Conservation (phyloP, 2,888 invertebrate species). For the Coelinius sp. region DNA sequence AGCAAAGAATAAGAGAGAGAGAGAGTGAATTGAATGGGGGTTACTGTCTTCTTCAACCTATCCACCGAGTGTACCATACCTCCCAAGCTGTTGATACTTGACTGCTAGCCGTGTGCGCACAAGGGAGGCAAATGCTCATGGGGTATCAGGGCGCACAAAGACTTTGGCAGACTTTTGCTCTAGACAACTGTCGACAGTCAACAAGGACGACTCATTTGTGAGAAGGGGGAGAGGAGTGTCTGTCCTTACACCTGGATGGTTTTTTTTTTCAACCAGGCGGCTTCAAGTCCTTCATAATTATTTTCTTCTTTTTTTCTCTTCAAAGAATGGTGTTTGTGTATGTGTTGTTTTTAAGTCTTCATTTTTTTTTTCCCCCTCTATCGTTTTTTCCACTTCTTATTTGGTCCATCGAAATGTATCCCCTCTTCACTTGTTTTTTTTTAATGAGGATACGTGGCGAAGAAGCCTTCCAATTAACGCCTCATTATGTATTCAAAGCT, state of each 20-base stretch:
- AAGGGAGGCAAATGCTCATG: constrained; percentile 33
- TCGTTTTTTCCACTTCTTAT: neutral
- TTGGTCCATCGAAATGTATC: neutral
- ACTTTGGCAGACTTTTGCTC: constrained; percentile 28
- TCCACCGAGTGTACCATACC: constrained; percentile 54
- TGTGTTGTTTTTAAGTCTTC: neutral
- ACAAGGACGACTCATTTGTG: constrained; percentile 20
- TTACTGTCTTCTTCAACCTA: constrained; percentile 17
- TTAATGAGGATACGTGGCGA: constrained; percentile 24
- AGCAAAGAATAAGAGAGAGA: neutral
- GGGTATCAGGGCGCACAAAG: constrained; percentile 30
- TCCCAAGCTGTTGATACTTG: constrained; percentile 49
- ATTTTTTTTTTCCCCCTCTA: neutral
- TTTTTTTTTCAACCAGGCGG: constrained; percentile 12
- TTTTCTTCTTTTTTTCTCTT: neutral
- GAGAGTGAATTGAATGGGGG: neutral
- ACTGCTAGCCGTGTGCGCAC: constrained; percentile 32
- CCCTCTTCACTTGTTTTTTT: constrained; percentile 9
- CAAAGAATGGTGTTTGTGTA: neutral
- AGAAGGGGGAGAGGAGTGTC: constrained; percentile 6
- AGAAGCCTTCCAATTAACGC: constrained; percentile 36
- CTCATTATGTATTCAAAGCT: constrained; percentile 33
- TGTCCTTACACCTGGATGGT: constrained; percentile 16
- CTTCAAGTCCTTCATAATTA: constrained; percentile 1
- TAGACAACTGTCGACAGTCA: constrained; percentile 38